phyloP scores from a whole-genome alignment of 1,140 invertebrate species.

The Procambarus clarkii region DNA sequence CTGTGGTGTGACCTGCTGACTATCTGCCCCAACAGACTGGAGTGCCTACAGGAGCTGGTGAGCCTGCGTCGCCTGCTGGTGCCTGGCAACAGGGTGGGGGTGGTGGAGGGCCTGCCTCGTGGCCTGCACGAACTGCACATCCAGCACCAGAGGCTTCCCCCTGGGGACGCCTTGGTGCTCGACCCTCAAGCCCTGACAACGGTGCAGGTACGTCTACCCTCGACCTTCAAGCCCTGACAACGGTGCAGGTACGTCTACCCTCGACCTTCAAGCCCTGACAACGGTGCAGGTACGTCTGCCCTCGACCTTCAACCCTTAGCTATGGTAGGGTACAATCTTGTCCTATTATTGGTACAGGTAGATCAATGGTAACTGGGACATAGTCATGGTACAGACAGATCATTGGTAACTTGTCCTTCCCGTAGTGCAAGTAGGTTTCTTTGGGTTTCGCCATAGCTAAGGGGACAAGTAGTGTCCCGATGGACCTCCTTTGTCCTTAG shows the following conservation, averaged over 20 bases:
- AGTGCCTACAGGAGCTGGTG: constrained; percentile 40
- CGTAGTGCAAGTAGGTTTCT: too few relatives aligned
- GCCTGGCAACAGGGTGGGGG: constrained; percentile 49
- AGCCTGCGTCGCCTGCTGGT: constrained; percentile 53
- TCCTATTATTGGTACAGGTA: too few relatives aligned
- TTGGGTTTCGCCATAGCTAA: too few relatives aligned
- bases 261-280: constrained; percentile 52
- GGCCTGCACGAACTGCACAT: constrained; percentile 54
- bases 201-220: constrained; percentile 52
- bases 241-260: constrained; percentile 16
- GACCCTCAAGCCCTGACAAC: constrained; percentile 51
- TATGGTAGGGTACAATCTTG: too few relatives aligned
- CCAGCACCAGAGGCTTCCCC: constrained; percentile 53
- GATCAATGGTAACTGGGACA: too few relatives aligned
- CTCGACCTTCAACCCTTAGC: neutral
- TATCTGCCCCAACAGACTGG: neutral
- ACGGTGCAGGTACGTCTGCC: constrained; percentile 18
- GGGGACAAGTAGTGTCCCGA: too few relatives aligned
- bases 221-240: constrained; percentile 48
- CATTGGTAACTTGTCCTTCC: too few relatives aligned
- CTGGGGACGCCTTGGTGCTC: constrained; percentile 50
- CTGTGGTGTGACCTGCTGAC: too few relatives aligned
- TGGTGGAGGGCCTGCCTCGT: constrained; percentile 45
- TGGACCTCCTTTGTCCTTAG: too few relatives aligned
- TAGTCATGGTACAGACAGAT: too few relatives aligned